Percentiles rank a stretch among this genome's conserved stretches.
These are phyloP conservation scores for Scaptomyza graminum DNA, from an alignment of 1,140 invertebrate species.

Conservation along the genomic window DNA sequence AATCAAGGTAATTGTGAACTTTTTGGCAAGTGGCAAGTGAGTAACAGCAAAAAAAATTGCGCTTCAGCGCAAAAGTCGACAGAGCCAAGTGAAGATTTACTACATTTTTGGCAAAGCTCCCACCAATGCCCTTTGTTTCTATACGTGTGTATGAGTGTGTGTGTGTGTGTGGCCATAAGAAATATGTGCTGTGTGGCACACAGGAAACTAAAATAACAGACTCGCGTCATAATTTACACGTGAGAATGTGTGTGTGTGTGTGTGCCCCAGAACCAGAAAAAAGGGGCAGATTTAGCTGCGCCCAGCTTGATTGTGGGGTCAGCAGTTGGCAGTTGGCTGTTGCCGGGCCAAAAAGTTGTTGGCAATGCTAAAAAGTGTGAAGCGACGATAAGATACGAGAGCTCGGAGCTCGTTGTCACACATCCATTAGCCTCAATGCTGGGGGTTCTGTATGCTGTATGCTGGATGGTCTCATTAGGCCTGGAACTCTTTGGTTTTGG, in stretches of 20 bases:
- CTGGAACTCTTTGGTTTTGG: slow-evolving; percentile 9
- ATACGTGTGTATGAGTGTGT: slow-evolving; percentile 12
- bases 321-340: slow-evolving; percentile 50
- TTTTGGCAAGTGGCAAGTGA: slow-evolving; percentile 50
- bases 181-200: slow-evolving; percentile 50
- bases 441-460: slow-evolving; percentile 1
- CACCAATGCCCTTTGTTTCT: slow-evolving; percentile 29
- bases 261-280: background rate
- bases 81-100: slow-evolving; percentile 57
- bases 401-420: slow-evolving; percentile 28
- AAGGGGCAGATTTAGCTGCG: background rate
- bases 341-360: slow-evolving; percentile 32
- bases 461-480: slow-evolving; percentile 37
- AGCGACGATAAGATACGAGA: slow-evolving; percentile 41
- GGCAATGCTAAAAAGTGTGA: slow-evolving; percentile 48
- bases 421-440: slow-evolving; percentile 33
- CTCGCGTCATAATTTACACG: slow-evolving; percentile 59
- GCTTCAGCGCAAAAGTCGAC: slow-evolving; percentile 44
- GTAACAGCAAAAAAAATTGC: background rate
- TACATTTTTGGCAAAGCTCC: slow-evolving; percentile 57
- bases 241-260: slow-evolving; percentile 25
- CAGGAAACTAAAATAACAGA: slow-evolving; percentile 52
- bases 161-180: slow-evolving; percentile 16
- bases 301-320: slow-evolving; percentile 16
- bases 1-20: slow-evolving; percentile 60